Evolutionary conservation across 2,888 invertebrate genomes (phyloP).

Genomic region (Apamea anceps): DNA sequence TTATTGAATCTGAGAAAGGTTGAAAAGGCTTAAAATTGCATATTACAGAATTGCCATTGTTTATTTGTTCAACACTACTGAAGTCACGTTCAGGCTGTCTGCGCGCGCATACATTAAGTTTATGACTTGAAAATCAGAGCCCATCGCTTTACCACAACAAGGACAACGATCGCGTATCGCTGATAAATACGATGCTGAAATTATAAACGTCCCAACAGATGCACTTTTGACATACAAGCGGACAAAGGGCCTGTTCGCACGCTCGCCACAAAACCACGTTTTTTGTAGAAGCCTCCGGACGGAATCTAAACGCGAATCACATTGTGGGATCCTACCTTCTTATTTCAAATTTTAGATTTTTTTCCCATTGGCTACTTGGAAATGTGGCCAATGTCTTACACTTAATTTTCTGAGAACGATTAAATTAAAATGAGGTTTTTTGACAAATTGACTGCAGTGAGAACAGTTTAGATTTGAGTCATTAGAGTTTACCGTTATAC

Average conservation of each 20-base stretch:
- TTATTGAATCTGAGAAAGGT: constrained; percentile 14
- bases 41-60: not conserved
- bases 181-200: constrained; percentile 76
- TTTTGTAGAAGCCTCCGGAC: constrained; percentile 83
- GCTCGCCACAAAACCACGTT: constrained; percentile 80
- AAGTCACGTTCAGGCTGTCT: constrained; percentile 31
- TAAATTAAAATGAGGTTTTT: constrained; percentile 62
- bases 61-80: constrained; percentile 25
- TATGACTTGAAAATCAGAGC: constrained; percentile 44
- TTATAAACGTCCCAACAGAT: constrained; percentile 83
- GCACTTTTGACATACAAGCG: constrained; percentile 80
- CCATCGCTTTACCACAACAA: constrained; percentile 31
- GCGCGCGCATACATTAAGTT: constrained; percentile 33
- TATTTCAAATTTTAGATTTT: constrained; percentile 65
- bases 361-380: constrained; percentile 62
- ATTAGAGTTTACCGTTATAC: constrained; percentile 50
- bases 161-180: constrained; percentile 47
- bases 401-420: constrained; percentile 62
- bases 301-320: constrained; percentile 85
- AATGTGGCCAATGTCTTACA: constrained; percentile 65
- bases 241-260: constrained; percentile 87
- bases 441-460: constrained; percentile 43
- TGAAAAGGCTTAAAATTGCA: not conserved
- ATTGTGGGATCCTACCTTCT: constrained; percentile 81
- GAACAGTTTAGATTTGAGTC: constrained; percentile 45